phyloP scores from a whole-genome alignment of 2,113 vertebrate genomes.

The Ptilorrhoa leucosticta region DNA sequence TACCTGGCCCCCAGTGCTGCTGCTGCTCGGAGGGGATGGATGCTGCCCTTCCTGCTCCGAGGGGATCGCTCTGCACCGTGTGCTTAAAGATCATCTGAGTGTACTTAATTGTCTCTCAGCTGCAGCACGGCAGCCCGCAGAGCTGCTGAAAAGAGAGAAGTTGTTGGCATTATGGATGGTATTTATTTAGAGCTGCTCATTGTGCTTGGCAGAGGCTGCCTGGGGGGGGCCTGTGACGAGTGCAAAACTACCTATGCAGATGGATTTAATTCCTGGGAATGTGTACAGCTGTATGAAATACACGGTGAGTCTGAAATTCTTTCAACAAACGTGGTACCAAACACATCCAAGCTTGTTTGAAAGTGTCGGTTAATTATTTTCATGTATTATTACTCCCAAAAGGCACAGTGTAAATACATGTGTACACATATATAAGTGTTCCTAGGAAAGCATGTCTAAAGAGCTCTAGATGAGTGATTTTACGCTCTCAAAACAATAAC shows the following conservation, averaged over 20 bases:
- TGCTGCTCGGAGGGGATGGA: neutral
- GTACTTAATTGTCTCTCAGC: neutral
- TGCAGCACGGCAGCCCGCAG: neutral
- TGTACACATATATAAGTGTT: neutral
- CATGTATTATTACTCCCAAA: neutral
- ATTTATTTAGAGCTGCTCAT: neutral
- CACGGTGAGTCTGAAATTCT: neutral
- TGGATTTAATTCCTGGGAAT: neutral
- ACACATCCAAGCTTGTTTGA: neutral
- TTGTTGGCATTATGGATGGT: neutral
- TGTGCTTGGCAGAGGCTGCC: neutral
- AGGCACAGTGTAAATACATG: neutral
- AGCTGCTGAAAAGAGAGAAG: neutral
- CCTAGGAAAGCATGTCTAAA: neutral
- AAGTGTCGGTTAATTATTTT: neutral
- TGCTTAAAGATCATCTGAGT: neutral
- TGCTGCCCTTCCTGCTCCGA: neutral
- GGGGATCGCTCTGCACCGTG: neutral
- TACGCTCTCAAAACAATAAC: neutral
- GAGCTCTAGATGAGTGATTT: neutral
- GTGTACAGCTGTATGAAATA: neutral
- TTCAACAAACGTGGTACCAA: neutral
- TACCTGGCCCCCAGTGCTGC: accelerated
- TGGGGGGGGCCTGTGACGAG: neutral
- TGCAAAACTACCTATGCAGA: neutral